phyloP scores from a whole-genome alignment of 2,888 invertebrate species.

The Caenorhabditis zanzibari region DNA sequence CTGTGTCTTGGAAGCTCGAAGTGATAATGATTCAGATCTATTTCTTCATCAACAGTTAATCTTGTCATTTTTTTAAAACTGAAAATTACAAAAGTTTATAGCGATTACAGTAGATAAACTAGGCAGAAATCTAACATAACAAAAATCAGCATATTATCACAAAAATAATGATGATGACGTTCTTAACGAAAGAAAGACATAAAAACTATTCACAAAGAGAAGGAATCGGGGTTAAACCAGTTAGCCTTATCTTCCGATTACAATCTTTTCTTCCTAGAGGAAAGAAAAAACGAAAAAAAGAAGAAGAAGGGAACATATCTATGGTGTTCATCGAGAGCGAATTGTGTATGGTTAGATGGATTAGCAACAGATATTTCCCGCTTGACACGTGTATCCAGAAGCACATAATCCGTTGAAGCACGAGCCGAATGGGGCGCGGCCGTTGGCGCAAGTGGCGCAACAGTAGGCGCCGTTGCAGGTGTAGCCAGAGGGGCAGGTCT shows the following conservation, averaged over 20 bases:
- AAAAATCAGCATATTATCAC: conserved; percentile 7
- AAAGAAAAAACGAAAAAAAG: not conserved
- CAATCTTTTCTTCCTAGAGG: not conserved
- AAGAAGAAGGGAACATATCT: conserved; percentile 5
- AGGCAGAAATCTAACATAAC: conserved; percentile 1
- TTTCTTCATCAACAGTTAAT: conserved; percentile 47
- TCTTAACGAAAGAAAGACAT: conserved; percentile 8
- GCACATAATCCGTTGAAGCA: conserved; percentile 77
- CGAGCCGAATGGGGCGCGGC: conserved; percentile 75
- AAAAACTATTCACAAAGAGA: conserved; percentile 14
- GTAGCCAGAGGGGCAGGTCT: conserved; percentile 77
- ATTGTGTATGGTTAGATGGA: not conserved
- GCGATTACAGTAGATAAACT: not conserved
- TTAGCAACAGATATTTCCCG: conserved; percentile 80
- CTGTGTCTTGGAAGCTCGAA: conserved; percentile 51
- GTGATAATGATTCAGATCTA: conserved; percentile 52
- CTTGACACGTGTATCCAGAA: conserved; percentile 73
- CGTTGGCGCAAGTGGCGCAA: conserved; percentile 75
- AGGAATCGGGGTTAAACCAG: conserved; percentile 38
- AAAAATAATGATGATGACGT: conserved; percentile 16
- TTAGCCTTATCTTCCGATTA: conserved; percentile 38
- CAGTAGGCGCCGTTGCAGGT: conserved; percentile 74
- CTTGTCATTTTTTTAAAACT: conserved; percentile 24
- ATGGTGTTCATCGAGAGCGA: conserved; percentile 25
- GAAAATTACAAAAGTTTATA: not conserved